Evolutionary conservation across 2,888 invertebrate species (phyloP), one percentile per base, ranked within the genome.

Genomic region (Eilema caniola): DNA sequence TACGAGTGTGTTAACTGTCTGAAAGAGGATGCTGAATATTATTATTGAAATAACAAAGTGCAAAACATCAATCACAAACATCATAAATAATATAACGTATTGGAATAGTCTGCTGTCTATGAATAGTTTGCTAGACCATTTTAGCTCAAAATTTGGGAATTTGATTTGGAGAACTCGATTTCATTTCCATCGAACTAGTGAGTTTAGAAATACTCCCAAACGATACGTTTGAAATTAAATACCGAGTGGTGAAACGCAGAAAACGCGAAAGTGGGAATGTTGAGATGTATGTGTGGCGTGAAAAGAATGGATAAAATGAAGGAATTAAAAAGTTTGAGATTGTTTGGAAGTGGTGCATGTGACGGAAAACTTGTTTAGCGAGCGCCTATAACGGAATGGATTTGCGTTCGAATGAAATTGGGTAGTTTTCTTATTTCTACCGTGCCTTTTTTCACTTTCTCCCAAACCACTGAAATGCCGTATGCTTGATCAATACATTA

Each of bases 311-410:
- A n/a, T 53, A n/a, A 20, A n/a, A n/a, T 8, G 3, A 8, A 53
- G 53, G 10, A 53, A n/a, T n/a, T 53, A 53, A 53, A n/a, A 53
- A 53, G 53, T 53, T 53, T n/a, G 53, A n/a, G 53, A 53, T 53
- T 10, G 1, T 53, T 53, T 53, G 20, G 10, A 20, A 53, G n/a
- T 53, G 5, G n/a, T 47, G 20, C 47, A 5, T 3, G 16, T 47
- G 47, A 20, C 5, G 53, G 1, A 20, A n/a, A 20, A 53, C n/a
- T 53, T 53, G 53, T 53, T 41, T n/a, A n/a, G 53, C 53, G 53
- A 53, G n/a, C 53, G n/a, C 53, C n/a, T 53, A 10, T 53, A n/a
- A n/a, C 10, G 16, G 3, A 53, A 53, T n/a, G 10, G 53, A 2
- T 10, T n/a, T 53, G n/a, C 8, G 20, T 53, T 53, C 2, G n/a